phyloP scores from a whole-genome alignment of 2,888 invertebrate genomes.

The Ichneumoninae sp. region DNA sequence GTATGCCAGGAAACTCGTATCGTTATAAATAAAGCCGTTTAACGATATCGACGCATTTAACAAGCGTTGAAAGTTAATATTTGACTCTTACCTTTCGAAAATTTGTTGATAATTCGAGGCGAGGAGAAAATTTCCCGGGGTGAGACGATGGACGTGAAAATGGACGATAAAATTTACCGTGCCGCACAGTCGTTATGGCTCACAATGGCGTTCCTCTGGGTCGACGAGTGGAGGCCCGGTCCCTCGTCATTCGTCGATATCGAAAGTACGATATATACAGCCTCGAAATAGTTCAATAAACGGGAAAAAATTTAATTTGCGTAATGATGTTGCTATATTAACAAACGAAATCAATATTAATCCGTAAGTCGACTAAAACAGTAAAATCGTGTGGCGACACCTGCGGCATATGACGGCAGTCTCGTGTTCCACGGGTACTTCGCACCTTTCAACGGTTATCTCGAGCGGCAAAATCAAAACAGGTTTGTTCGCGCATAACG shows the following conservation, averaged over 20 bases:
- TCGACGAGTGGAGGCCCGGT: slow-evolving; percentile 77
- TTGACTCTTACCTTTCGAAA: slow-evolving; percentile 74
- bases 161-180: slow-evolving; percentile 88
- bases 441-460: slow-evolving; percentile 9
- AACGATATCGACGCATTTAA: slow-evolving; percentile 86
- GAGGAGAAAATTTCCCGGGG: slow-evolving; percentile 85
- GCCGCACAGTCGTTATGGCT: slow-evolving; percentile 91
- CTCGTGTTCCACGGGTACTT: slow-evolving; percentile 50
- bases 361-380: slow-evolving; percentile 37
- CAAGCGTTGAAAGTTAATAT: slow-evolving; percentile 84
- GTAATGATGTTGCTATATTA: slow-evolving; percentile 40
- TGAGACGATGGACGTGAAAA: slow-evolving; percentile 89
- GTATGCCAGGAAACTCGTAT: slow-evolving; percentile 90
- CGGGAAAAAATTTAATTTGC: slow-evolving; percentile 56
- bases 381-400: slow-evolving; percentile 67
- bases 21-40: slow-evolving; percentile 50
- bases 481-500: background rate
- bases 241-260: slow-evolving; percentile 70
- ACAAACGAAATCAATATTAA: slow-evolving; percentile 69
- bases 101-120: slow-evolving; percentile 70
- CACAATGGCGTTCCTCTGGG: slow-evolving; percentile 92
- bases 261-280: slow-evolving; percentile 16
- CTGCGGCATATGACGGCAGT: slow-evolving; percentile 55
- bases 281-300: background rate
- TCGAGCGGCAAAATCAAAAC: slow-evolving; percentile 53